phyloP scores from a whole-genome alignment of 2,888 invertebrate genomes.

The Heliconius sara region DNA sequence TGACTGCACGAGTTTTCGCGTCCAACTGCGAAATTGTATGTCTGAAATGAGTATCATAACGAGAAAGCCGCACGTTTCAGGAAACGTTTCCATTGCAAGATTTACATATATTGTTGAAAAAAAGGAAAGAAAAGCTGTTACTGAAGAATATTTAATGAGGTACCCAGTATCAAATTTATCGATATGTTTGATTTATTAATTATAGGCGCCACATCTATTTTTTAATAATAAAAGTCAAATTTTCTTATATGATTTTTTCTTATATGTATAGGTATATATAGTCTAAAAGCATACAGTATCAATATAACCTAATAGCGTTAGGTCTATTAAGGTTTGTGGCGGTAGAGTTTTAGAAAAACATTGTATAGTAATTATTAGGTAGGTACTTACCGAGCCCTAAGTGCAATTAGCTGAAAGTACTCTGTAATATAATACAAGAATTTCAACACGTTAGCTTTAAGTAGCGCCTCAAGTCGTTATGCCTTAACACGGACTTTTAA shows the following conservation, averaged over 20 bases:
- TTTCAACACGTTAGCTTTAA: conserved; percentile 32
- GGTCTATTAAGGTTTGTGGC: not conserved
- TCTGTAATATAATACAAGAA: conserved; percentile 11
- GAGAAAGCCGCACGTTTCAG: conserved; percentile 60
- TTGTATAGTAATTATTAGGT: not conserved
- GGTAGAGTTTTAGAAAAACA: not conserved
- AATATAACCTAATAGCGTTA: not conserved
- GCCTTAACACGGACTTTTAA: conserved; percentile 35
- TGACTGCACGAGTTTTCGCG: conserved; percentile 53
- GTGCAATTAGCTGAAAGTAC: conserved; percentile 1
- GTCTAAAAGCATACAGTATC: too few relatives aligned
- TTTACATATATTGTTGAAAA: not conserved
- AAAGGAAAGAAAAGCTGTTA: not conserved
- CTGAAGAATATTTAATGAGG: not conserved
- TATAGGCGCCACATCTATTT: not conserved
- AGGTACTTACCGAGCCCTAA: not conserved
- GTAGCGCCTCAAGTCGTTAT: conserved; percentile 23
- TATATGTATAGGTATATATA: not conserved
- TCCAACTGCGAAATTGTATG: conserved; percentile 64
- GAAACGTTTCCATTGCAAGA: conserved; percentile 61
- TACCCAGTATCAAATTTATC: not conserved
- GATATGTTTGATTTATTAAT: not conserved
- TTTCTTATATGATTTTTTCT: too few relatives aligned
- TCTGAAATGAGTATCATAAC: conserved; percentile 58
- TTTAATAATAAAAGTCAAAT: too few relatives aligned